Conservation (phyloP, 2,797 vertebrate genomes). For the Podargus strigoides region DNA sequence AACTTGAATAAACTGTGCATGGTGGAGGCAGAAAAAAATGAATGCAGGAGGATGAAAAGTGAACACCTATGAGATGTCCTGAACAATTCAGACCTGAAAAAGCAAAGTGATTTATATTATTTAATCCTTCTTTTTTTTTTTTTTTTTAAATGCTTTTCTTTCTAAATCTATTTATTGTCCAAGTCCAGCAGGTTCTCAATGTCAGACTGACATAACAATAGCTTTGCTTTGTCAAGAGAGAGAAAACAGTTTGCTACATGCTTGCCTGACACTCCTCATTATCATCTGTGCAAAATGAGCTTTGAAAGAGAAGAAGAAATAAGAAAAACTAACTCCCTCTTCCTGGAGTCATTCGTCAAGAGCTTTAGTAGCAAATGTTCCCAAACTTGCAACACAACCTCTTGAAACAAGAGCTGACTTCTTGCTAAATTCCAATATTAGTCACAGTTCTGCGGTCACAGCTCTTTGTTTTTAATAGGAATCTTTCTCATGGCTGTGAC, state of each 20-base stretch:
- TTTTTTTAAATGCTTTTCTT: not conserved
- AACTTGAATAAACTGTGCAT: not conserved
- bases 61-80: not conserved
- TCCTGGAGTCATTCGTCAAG: conserved; percentile 87
- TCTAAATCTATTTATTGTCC: not conserved
- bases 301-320: conserved; percentile 80
- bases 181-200: not conserved
- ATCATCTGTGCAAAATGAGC: conserved; percentile 80
- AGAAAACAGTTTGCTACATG: conserved; percentile 79
- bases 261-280: conserved; percentile 84
- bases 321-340: conserved; percentile 66
- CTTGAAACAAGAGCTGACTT: conserved; percentile 98
- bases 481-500: conserved; percentile 70
- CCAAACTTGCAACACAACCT: conserved; percentile 84
- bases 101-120: not conserved
- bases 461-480: conserved; percentile 66
- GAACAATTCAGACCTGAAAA: not conserved
- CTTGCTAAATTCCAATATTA: conserved; percentile 99
- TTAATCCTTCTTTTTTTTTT: not conserved
- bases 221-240: conserved; percentile 52
- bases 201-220: conserved; percentile 26
- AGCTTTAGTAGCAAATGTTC: conserved; percentile 83
- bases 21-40: not conserved
- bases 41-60: not conserved
- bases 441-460: conserved; percentile 85